These are phyloP conservation scores for Phlogophora meticulosa DNA, from an alignment of 2,888 invertebrate species.

Conservation along the genomic window DNA sequence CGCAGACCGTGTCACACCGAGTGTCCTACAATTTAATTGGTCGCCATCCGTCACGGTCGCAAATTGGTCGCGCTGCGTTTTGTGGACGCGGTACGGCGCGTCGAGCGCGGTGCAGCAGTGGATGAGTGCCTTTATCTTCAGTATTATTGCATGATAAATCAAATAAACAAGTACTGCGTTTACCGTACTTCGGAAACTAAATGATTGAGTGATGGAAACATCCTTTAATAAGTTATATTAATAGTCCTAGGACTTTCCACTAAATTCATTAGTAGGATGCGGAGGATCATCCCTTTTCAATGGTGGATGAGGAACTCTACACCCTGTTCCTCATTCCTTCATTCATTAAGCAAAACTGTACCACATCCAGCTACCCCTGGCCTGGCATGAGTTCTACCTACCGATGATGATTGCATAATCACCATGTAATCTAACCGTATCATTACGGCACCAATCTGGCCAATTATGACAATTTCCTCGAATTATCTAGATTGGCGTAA, in stretches of 20 bases:
- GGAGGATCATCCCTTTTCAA: no score
- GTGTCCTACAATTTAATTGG: constrained; percentile 61
- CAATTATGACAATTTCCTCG: constrained; percentile 25
- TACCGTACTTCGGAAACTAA: no score
- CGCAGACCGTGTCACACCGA: not conserved
- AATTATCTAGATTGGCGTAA: constrained; percentile 39
- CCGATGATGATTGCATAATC: no score
- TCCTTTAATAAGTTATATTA: no score
- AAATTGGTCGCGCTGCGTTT: constrained; percentile 60
- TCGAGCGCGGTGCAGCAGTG: not conserved
- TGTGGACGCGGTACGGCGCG: constrained; percentile 20
- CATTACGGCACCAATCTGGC: constrained; percentile 3
- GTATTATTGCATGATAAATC: not conserved
- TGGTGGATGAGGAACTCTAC: no score
- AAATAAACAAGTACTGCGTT: not conserved
- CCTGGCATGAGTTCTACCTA: no score
- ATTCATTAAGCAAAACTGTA: no score
- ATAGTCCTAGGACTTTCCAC: no score
- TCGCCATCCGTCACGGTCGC: constrained; percentile 58
- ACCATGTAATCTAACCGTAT: not conserved
- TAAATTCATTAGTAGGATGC: no score
- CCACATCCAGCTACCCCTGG: no score
- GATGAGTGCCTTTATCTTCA: constrained; percentile 11
- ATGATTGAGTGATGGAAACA: no score
- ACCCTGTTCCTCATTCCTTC: no score